Conservation (phyloP, 2,113 vertebrate species). For the Halichoeres trimaculatus region DNA sequence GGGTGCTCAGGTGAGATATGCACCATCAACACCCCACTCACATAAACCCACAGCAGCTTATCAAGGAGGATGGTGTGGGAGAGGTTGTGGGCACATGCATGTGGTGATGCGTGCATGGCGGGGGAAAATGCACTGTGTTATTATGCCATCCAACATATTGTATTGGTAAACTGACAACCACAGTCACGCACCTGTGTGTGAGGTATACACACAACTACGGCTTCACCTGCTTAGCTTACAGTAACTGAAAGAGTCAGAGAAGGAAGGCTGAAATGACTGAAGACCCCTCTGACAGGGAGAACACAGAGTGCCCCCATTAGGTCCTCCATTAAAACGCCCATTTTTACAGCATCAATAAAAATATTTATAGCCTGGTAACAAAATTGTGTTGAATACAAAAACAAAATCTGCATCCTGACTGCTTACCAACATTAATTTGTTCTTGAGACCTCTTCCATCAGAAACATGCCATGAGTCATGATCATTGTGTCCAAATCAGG, state of each 20-base stretch:
- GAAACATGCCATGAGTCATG: slow-evolving; percentile 34
- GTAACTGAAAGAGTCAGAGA: no score
- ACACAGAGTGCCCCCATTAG: no score
- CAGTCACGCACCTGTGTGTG: background rate
- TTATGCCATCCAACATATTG: background rate
- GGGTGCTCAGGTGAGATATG: slow-evolving; percentile 34
- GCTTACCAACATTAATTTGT: slow-evolving; percentile 30
- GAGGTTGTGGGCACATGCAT: slow-evolving; percentile 14
- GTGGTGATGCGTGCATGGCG: background rate
- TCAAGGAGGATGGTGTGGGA: slow-evolving; percentile 28
- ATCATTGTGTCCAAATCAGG: slow-evolving; percentile 37
- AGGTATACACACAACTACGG: background rate
- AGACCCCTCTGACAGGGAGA: no score
- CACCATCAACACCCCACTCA: slow-evolving; percentile 28
- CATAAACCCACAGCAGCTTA: slow-evolving; percentile 18
- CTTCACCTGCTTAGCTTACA: background rate
- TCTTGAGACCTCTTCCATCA: slow-evolving; percentile 39
- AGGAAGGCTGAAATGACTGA: no score
- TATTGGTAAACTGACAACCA: background rate
- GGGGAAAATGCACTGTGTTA: background rate
- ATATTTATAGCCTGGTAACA: no score
- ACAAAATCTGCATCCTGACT: background rate
- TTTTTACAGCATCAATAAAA: no score
- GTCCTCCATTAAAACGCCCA: no score
- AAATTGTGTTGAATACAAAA: background rate